Evolutionary conservation across 2,888 invertebrate species (phyloP), one percentile per base, ranked within the genome.

Genomic region (Homarus gammarus): DNA sequence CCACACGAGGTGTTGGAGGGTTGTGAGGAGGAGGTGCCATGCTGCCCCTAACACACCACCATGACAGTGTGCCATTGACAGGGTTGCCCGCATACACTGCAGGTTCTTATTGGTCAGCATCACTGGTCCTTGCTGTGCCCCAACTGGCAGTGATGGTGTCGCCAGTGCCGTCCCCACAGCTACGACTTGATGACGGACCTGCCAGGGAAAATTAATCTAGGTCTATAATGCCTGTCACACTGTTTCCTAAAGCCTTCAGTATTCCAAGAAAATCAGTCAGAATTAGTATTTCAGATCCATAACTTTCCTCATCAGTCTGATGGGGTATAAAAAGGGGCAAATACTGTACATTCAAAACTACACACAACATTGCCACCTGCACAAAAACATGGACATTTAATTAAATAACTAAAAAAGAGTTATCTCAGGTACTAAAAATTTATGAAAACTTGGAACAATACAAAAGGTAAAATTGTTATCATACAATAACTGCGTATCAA

Each of bases 51-150:
- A 95, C 92, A 97, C 96, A 93, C 97, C 96, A 0, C 99, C 99
- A 94, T 99, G 98, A 91, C 97, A 96, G 93, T 98, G 97, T 0
- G 99, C 98, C 83, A 99, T 95, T 93, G 96, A 96, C 77, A 99
- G 95, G 79, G 99, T 95, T 0, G 99, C 97, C 92, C 98, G 95
- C 97, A 99, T 99, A 49, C 99, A 98, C 93, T 99, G 98, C 87
- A 99, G 95, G 95, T 99, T 99, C 93, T 99, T 99, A 0, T 98
- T 97, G 2, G 99, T 99, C 93, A 99, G 95, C 98, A 99, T 98
- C 85, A 99, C 99, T 70, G 96, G 96, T n/a, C 96, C 96, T 93
- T 97, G 97, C 93, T 97, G 97, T 87, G 97, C 96, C 61, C 96
- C 96, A 95, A 94, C 95, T 2, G 97, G 97, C 84, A 96, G 94